These are phyloP conservation scores for Heliconius charithonia DNA, from an alignment of 2,888 invertebrate species.

Conservation along the genomic window DNA sequence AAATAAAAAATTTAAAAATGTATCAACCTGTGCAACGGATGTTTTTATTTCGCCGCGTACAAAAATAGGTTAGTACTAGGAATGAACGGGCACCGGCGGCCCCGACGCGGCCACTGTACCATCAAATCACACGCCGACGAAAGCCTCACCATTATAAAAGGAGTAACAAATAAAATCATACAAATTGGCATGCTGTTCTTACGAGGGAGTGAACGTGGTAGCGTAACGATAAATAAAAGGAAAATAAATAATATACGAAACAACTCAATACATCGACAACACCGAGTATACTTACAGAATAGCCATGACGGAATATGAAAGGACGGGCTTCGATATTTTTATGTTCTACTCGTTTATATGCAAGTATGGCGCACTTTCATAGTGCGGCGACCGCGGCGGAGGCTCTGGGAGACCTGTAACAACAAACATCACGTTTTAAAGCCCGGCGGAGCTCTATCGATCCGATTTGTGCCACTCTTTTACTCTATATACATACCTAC, in stretches of 20 bases:
- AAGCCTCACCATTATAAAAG: slow-evolving; percentile 83
- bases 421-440: slow-evolving; percentile 64
- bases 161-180: slow-evolving; percentile 73
- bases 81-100: slow-evolving; percentile 75
- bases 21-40: slow-evolving; percentile 51
- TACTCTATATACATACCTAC: not conserved
- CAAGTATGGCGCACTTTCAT: slow-evolving; percentile 76
- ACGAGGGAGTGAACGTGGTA: slow-evolving; percentile 83
- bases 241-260: slow-evolving; percentile 60
- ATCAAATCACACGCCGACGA: slow-evolving; percentile 82
- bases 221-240: slow-evolving; percentile 77
- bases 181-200: slow-evolving; percentile 83
- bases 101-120: slow-evolving; percentile 81
- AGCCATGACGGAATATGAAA: slow-evolving; percentile 67
- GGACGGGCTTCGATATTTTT: slow-evolving; percentile 64
- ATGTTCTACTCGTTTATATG: slow-evolving; percentile 73
- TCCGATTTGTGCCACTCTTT: slow-evolving; percentile 1
- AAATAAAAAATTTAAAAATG: slow-evolving; percentile 45
- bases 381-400: slow-evolving; percentile 68
- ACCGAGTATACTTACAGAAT: slow-evolving; percentile 78
- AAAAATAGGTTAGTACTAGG: slow-evolving; percentile 80
- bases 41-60: slow-evolving; percentile 54
- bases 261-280: slow-evolving; percentile 77
- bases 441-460: slow-evolving; percentile 55
- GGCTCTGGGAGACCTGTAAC: slow-evolving; percentile 73